Evolutionary conservation across 92 coral and sea anemone genomes (phyloP), one percentile per base, ranked within the genome.

Genomic region (Epizoanthus stellaris): DNA sequence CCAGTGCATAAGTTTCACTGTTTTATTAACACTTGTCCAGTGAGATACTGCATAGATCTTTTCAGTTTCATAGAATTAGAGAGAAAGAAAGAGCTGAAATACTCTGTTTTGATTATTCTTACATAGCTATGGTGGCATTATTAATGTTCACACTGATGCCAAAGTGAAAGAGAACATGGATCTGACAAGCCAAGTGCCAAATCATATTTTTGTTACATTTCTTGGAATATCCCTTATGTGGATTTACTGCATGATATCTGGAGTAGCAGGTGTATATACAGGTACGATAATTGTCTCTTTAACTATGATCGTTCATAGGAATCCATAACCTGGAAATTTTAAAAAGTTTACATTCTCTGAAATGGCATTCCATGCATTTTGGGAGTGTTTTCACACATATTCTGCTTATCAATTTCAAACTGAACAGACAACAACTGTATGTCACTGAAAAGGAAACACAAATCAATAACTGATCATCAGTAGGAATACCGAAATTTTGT

Each of bases 231-330:
- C 92, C 10, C 81, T 92, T 7, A 91, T 95, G 91, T 30, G 92
- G 56, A 20, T 93, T 21, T 95, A 88, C 80, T 95, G 98, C 65
- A 90, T 91, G 11, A 93, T 92, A 86, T 95, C 98, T 56, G 98
- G 95, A 20, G 71, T 88, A 5, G 95, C 98, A 52, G 98, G 95
- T 58, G 93, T 95, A 16, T 90, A 93, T 66, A 95, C 98, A 86
- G 98, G 98, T 95, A 90, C 58, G 14, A 8, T 59, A 17, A 9
- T 9, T 49, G 3, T 2, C 16, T 25, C 25, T 39, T 19, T 16
- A 73, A 1, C 1, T 45, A 9, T 62, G 61, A 15, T n/a, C 13
- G 2, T 39, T 52, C 16, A 16, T 53, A 6, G 5, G 17, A 57
- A 34, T 80, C 4, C 6, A 13, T 21, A 30, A 2, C 1, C 1